These are phyloP conservation scores for Syngnathus floridae DNA, from an alignment of 2,113 vertebrate species.

Conservation along the genomic window DNA sequence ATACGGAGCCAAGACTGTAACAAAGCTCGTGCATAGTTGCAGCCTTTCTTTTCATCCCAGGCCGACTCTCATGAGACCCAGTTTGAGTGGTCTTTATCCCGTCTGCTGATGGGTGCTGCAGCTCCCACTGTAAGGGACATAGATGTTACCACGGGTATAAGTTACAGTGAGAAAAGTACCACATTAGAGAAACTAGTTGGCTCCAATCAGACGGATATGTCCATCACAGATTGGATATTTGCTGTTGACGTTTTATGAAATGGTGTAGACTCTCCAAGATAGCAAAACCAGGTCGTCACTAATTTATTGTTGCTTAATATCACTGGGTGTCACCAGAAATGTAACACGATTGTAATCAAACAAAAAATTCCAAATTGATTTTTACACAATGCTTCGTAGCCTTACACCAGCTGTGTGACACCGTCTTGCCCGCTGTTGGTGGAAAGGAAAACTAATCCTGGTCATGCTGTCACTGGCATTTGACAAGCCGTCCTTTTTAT, in stretches of 20 bases:
- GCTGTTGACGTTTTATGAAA: neutral
- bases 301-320: neutral
- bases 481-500: slow-evolving; percentile 49
- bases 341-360: too few species aligned
- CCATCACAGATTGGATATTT: slow-evolving; percentile 1
- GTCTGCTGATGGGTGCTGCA: slow-evolving; percentile 61
- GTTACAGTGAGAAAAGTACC: slow-evolving; percentile 51
- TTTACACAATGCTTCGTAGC: slow-evolving; percentile 30
- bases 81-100: slow-evolving; percentile 64
- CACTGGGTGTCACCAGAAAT: neutral
- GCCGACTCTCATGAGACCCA: slow-evolving; percentile 57
- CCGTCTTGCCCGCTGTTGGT: slow-evolving; percentile 30
- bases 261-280: neutral
- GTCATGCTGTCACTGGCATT: slow-evolving; percentile 36
- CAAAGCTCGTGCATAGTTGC: slow-evolving; percentile 64
- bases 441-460: slow-evolving; percentile 49
- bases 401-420: slow-evolving; percentile 54
- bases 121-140: slow-evolving; percentile 55
- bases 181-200: slow-evolving; percentile 36
- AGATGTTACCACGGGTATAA: slow-evolving; percentile 72
- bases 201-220: slow-evolving; percentile 26
- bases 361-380: slow-evolving; percentile 8
- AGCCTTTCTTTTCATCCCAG: slow-evolving; percentile 56
- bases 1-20: slow-evolving; percentile 57
- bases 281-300: neutral